Base-by-base conservation (phyloP, 2,888 invertebrate species). In the Limnephilus auricula region DNA sequence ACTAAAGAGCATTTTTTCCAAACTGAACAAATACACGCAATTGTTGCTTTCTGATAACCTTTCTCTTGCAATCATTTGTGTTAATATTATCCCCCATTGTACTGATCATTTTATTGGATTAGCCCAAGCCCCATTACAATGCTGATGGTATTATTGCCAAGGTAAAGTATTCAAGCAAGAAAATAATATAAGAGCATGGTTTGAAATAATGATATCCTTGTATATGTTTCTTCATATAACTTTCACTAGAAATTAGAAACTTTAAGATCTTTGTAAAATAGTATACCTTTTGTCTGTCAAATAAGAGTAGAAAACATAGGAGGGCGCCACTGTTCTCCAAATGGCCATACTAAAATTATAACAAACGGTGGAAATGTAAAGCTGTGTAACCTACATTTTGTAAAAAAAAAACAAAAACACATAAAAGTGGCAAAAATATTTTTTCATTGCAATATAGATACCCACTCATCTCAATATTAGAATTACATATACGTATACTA, bases 141-240 rank as follows among this genome's bases (percentile, higher is more conserved):
- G 97, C 97, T 98, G 97, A 98, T 98, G 97, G 98, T 98, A 96
- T 97, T 98, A 95, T 96, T 98, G 96, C 97, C 98, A 97, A 98
- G 98, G 98, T 98, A 98, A 97, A 96, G 97, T 97, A 96, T 93
- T 87, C 84, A 90, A 50, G 18, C 34, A 87, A 30, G 85, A 40
- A 86, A 86, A n/a, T 45, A 40, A 85, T 85, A 85, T 80, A 32
- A 80, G 65, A 65, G 65, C 65, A 65, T 65, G 65, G 65, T 65
- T 65, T 65, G 65, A n/a, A 25, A 65, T 65, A 65, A 65, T 65
- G 65, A 65, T 65, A 10, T 25, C 6, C n/a, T 65, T 5, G 6
- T 25, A 65, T 65, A n/a, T 65, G 65, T 65, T 65, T 65, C 65
- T 18, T 65, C 65, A 65, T 25, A 65, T 65, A 65, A 65, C 9